Evolutionary conservation across 1,140 invertebrate genomes (phyloP), one percentile per base, ranked within the genome.

Genomic region (Drosophila orosa): DNA sequence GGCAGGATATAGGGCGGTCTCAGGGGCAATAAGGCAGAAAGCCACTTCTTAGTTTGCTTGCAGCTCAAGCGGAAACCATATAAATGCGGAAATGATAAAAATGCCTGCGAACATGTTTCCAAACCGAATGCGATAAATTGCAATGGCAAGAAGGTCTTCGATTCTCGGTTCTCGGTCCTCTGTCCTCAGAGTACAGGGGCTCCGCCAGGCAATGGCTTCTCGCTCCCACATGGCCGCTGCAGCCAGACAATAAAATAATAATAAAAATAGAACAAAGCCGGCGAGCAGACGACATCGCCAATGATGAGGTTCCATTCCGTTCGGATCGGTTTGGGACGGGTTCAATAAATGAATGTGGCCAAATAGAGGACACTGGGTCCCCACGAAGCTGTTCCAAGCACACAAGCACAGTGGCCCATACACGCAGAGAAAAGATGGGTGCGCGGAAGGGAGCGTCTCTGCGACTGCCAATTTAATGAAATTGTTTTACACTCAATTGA

Each of bases 401-500:
- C 50, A 55, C 37, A 74, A 24, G 22, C 44, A 29, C 54, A n/a
- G 33, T 44, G 54, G 31, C 33, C 29, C 45, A 15, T 56, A 56
- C 59, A 78, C 24, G 19, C 42, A 45, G 48, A 76, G 54, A 66
- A 65, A 58, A 59, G 31, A 40, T 37, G 78, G 50, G n/a, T 5
- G 54, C 10, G 37, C 13, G 13, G 22, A 31, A 12, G 8, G 29
- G 17, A 60, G 39, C 59, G 58, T 24, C 50, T 24, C 48, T 31
- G 52, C 55, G 39, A 35, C 80, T 62, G 54, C 47, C 44, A 69
- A 74, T 74, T 86, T 85, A 90, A 90, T 86, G 76, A 90, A 90
- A 90, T 90, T 90, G 86, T 86, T 90, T 90, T 90, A 90, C 86
- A 90, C 86, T 90, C 86, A 90, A 90, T 90, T 90, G 86, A 90